These are phyloP conservation scores for Drosophila peninsularis DNA, from an alignment of 2,888 invertebrate species.

Conservation along the genomic window DNA sequence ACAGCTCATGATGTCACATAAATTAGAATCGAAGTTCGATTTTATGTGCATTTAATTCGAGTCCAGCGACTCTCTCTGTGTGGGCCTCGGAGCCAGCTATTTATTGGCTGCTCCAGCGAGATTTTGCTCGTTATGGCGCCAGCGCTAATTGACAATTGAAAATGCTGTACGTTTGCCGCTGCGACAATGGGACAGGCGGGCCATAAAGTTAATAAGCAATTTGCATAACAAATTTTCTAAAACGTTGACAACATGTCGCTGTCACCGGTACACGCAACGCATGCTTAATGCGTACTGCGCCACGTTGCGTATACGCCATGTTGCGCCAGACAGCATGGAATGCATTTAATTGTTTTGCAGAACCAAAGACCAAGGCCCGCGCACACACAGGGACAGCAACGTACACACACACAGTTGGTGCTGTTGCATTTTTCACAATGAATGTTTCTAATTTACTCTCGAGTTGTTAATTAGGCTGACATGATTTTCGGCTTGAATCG, in stretches of 20 bases:
- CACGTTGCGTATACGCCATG: slow-evolving; percentile 64
- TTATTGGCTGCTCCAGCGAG: slow-evolving; percentile 21
- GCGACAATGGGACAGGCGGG: slow-evolving; percentile 49
- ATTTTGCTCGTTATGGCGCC: slow-evolving; percentile 26
- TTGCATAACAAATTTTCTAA: slow-evolving; percentile 80
- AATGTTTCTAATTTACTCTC: slow-evolving; percentile 66
- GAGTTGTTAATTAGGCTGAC: slow-evolving; percentile 65
- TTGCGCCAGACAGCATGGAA: slow-evolving; percentile 25
- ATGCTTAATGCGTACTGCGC: slow-evolving; percentile 50
- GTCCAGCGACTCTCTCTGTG: slow-evolving; percentile 3
- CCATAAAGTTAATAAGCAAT: slow-evolving; percentile 80
- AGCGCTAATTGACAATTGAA: slow-evolving; percentile 69
- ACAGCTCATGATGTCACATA: slow-evolving; percentile 30
- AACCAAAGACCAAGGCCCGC: slow-evolving; percentile 2
- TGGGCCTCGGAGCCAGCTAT: slow-evolving; percentile 1
- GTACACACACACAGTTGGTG: neutral
- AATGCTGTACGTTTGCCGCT: slow-evolving; percentile 49
- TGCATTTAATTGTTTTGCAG: slow-evolving; percentile 72
- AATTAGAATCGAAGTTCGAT: slow-evolving; percentile 67
- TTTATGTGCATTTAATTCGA: slow-evolving; percentile 60
- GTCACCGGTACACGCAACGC: slow-evolving; percentile 33
- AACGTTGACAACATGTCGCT: slow-evolving; percentile 67
- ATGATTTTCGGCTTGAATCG: neutral
- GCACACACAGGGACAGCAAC: neutral
- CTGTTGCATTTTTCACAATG: slow-evolving; percentile 58